phyloP scores from a whole-genome alignment of 2,113 vertebrate species.

The Leptodactylus fuscus region DNA sequence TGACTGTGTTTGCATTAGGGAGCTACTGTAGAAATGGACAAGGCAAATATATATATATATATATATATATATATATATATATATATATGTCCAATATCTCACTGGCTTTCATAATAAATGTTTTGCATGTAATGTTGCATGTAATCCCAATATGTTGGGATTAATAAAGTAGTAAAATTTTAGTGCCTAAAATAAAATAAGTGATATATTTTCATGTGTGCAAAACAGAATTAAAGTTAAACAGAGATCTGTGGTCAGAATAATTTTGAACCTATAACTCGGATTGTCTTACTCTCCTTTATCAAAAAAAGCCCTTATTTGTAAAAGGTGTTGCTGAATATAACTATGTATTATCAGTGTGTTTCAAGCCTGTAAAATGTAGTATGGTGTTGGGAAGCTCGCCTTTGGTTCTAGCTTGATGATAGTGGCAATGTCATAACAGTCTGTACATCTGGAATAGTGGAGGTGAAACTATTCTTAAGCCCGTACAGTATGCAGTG shows the following conservation, averaged over 20 bases:
- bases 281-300: too few relatives aligned
- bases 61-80: too few relatives aligned
- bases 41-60: too few relatives aligned
- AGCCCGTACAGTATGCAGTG: neutral
- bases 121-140: too few relatives aligned
- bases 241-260: neutral
- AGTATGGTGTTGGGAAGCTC: neutral
- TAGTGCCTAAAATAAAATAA: neutral
- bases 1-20: too few relatives aligned
- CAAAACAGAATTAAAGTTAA: neutral
- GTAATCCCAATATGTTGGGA: neutral
- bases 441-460: neutral
- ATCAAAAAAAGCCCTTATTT: neutral
- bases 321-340: neutral
- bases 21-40: too few relatives aligned
- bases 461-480: neutral
- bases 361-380: neutral
- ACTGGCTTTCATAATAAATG: too few relatives aligned
- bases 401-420: neutral
- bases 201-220: neutral
- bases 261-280: too few relatives aligned
- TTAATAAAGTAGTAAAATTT: neutral
- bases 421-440: constrained; percentile 27
- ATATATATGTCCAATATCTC: too few relatives aligned
- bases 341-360: neutral